Conservation (phyloP, 2,797 vertebrate genomes). For the Pseudomugil gertrudae region DNA sequence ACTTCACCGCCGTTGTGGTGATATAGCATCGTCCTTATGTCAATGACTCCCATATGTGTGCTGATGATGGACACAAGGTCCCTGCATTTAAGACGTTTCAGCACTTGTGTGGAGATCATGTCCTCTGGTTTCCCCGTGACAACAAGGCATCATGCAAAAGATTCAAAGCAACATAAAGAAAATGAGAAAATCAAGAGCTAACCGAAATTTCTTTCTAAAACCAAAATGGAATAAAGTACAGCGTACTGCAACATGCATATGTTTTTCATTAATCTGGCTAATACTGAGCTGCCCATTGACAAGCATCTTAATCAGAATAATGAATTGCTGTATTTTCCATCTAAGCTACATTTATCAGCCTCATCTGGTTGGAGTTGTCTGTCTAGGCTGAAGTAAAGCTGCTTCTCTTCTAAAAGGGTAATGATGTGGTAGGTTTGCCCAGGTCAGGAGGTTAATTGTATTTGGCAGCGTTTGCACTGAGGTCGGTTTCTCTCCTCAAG, state of each 20-base stretch:
- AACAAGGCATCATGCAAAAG: constrained; percentile 10
- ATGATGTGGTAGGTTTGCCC: constrained; percentile 60
- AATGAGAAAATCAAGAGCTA: constrained; percentile 1
- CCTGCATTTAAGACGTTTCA: constrained; percentile 40
- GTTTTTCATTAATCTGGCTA: constrained; percentile 3
- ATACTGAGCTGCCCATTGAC: neutral
- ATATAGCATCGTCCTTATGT: constrained; percentile 48
- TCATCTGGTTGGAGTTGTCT: constrained; percentile 30
- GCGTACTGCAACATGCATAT: neutral
- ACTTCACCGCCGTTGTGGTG: constrained; percentile 48
- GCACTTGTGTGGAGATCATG: constrained; percentile 15
- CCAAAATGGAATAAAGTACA: neutral
- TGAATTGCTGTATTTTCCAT: constrained; percentile 32
- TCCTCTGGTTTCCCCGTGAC: constrained; percentile 10
- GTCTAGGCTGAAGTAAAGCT: constrained; percentile 37
- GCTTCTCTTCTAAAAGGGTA: constrained; percentile 44
- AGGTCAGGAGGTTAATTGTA: constrained; percentile 65
- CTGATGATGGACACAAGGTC: constrained; percentile 50
- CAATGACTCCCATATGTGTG: constrained; percentile 67
- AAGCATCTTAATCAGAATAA: constrained; percentile 31
- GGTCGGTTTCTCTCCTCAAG: constrained; percentile 38
- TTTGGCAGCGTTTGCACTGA: constrained; percentile 51
- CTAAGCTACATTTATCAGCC: constrained; percentile 29
- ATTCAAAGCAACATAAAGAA: constrained; percentile 17
- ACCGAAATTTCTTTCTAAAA: neutral